These are phyloP conservation scores for Neodiprion pinetum DNA, from an alignment of 1,140 invertebrate species.

Conservation along the genomic window DNA sequence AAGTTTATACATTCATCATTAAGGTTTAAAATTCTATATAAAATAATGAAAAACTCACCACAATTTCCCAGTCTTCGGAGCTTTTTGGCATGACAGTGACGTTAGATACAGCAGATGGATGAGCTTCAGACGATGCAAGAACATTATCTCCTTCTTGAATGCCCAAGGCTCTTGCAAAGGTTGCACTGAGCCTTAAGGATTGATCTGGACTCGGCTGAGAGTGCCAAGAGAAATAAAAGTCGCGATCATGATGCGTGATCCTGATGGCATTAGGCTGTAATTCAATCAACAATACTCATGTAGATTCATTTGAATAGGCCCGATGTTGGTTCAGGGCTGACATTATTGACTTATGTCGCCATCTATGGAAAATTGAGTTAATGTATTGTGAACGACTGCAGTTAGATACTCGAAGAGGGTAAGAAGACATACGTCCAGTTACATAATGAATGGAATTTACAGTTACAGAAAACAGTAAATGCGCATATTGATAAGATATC, in stretches of 20 bases:
- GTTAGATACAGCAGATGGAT: constrained; percentile 40
- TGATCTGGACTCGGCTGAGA: constrained; percentile 30
- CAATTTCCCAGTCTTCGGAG: constrained; percentile 65
- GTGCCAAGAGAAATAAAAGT: constrained; percentile 48
- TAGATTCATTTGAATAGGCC: not conserved
- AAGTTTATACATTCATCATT: constrained; percentile 8
- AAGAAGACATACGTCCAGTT: not conserved
- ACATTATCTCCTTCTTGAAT: constrained; percentile 52
- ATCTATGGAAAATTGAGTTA: constrained; percentile 5
- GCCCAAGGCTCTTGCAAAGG: constrained; percentile 52
- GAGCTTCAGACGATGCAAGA: constrained; percentile 36
- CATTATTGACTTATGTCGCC: not conserved
- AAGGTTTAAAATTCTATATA: constrained; percentile 13
- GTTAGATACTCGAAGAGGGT: too few relatives aligned
- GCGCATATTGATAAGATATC: not conserved
- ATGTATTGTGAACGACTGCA: not conserved
- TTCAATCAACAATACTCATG: not conserved
- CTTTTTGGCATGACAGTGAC: constrained; percentile 52
- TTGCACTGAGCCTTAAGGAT: constrained; percentile 47
- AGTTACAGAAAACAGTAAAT: not conserved
- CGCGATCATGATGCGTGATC: constrained; percentile 36
- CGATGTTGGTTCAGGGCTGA: not conserved
- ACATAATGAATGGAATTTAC: not conserved
- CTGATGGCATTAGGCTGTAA: constrained; percentile 46
- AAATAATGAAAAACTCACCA: constrained; percentile 42